Evolutionary conservation across 2,888 invertebrate genomes (phyloP), one percentile per base, ranked within the genome.

Genomic region (Scaptomyza cyrtandrae): DNA sequence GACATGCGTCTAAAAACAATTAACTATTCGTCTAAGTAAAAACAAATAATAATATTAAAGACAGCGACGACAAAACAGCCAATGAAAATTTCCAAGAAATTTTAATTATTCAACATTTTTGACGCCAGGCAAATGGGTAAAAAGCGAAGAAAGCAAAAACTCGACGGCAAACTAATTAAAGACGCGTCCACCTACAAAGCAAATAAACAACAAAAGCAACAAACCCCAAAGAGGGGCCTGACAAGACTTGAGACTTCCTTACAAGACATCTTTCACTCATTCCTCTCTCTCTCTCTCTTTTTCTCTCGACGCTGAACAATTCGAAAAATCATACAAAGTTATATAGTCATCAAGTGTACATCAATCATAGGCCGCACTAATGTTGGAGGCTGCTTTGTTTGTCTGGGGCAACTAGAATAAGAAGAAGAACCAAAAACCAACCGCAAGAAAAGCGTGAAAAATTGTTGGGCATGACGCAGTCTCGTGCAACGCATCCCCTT

Each of bases 271-370:
- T 39, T 19, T 24, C 24, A 24, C 24, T 24, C 24, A 19, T 39
- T 13, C 14, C 52, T 27, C 66, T 50, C 48, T 19, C 24, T 31
- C 13, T 10, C 33, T 27, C 46, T 14, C 33, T 27, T 41, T 14
- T 50, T 58, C 49, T 7, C 29, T 29, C 29, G 29, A 24, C 7
- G 33, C 33, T 27, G 46, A 59, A 69, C 62, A 56, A 75, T 64
- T 71, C 80, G 73, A 68, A 69, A 82, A 83, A 81, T 79, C 86
- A 87, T 85, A 87, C 87, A 83, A 88, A 89, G 85, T 88, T 88
- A 90, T 89, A 75, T 86, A 90, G 89, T 89, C 90, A 89, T 89
- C 89, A 89, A 90, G 84, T 79, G 81, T 52, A 86, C 89, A 90
- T 89, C 89, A 90, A 89, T 89, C 90, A 89, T 89, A 85, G 78